Conservation (phyloP, 2,888 invertebrate genomes). For the Cephonodes hylas region DNA sequence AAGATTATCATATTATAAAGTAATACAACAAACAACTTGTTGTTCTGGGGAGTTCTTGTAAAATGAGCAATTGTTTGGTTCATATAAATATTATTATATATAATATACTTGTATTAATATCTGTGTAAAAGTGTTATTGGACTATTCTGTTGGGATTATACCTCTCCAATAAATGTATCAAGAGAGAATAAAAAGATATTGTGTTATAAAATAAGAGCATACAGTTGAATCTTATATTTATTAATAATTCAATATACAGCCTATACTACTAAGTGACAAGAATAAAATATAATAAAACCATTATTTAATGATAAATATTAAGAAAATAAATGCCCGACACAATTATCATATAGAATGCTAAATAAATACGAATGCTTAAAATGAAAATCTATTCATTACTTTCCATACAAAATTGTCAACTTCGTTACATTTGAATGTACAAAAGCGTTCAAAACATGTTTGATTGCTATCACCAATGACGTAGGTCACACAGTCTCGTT, state of each 20-base stretch:
- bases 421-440: not conserved
- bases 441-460: conserved; percentile 3
- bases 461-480: not conserved
- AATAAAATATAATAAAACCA: conserved; percentile 11
- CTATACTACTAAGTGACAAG: conserved; percentile 8
- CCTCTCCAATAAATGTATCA: not conserved
- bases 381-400: not conserved
- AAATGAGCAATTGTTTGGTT: too few relatives aligned
- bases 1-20: too few relatives aligned
- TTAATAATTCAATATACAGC: conserved; percentile 12
- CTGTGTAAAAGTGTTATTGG: too few relatives aligned
- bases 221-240: conserved; percentile 13
- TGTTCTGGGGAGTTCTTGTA: too few relatives aligned
- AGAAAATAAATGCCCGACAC: conserved; percentile 9
- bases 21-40: too few relatives aligned
- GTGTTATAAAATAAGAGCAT: not conserved
- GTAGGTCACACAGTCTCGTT: not conserved
- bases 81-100: too few relatives aligned
- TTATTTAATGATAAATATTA: conserved; percentile 8
- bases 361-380: conserved; percentile 7
- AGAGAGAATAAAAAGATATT: not conserved
- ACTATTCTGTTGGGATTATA: not conserved
- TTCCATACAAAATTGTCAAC: conserved; percentile 1
- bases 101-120: too few relatives aligned
- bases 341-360: conserved; percentile 5